Conservation (phyloP, 2,888 invertebrate species). For the Spilosoma lubricipeda region DNA sequence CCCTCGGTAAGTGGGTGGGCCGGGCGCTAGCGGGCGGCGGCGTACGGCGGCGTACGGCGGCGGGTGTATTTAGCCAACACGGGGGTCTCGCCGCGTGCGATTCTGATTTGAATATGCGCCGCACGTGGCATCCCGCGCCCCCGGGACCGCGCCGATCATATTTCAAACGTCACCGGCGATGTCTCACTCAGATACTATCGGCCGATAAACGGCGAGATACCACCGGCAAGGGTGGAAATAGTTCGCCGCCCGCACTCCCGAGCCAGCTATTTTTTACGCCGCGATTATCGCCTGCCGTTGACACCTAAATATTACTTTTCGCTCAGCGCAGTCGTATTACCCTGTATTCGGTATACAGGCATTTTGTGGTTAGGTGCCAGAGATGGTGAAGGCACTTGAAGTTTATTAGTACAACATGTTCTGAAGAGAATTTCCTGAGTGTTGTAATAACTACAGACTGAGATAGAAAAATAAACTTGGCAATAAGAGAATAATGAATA, state of each 20-base stretch:
- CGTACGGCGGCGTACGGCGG: conserved; percentile 58
- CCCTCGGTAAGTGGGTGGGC: conserved; percentile 84
- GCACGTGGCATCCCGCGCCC: conserved; percentile 82
- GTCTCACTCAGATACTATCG: conserved; percentile 86
- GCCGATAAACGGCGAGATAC: conserved; percentile 83
- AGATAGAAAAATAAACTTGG: conserved; percentile 45
- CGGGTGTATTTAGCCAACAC: conserved; percentile 87
- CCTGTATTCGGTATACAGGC: conserved; percentile 66
- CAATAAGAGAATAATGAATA: conserved; percentile 20
- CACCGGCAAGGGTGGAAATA: conserved; percentile 80
- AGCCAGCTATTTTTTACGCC: conserved; percentile 81
- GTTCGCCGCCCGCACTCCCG: conserved; percentile 62
- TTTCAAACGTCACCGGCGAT: conserved; percentile 86
- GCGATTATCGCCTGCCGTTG: conserved; percentile 85
- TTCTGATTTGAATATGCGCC: conserved; percentile 85
- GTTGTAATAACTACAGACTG: conserved; percentile 58
- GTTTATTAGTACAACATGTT: conserved; percentile 77
- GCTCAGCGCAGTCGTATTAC: conserved; percentile 61
- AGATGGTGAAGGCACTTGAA: conserved; percentile 69
- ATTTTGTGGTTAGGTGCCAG: conserved; percentile 71
- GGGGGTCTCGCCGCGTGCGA: conserved; percentile 84
- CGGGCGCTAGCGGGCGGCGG: conserved; percentile 57
- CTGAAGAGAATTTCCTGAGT: conserved; percentile 61
- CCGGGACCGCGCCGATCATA: conserved; percentile 84
- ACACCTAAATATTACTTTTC: conserved; percentile 86